Conservation (phyloP, 2,888 invertebrate genomes). For the Pseudeuparius sepicola region DNA sequence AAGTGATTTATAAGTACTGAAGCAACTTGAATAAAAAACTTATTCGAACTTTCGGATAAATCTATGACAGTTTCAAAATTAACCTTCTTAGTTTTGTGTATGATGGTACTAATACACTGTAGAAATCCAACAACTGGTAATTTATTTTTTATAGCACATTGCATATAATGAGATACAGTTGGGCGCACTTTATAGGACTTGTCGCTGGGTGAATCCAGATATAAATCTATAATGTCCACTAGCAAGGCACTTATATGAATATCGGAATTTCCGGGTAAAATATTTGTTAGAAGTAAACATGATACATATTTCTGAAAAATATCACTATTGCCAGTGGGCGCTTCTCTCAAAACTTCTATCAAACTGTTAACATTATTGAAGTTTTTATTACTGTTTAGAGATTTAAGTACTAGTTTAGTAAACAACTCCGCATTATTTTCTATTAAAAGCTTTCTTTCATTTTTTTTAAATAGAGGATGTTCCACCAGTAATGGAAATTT, state of each 20-base stretch:
- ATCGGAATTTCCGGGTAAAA: slow-evolving; percentile 37
- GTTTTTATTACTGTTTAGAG: slow-evolving; percentile 20
- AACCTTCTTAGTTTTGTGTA: too few species aligned
- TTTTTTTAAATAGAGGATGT: slow-evolving; percentile 27
- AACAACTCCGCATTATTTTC: slow-evolving; percentile 19
- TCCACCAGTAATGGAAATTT: slow-evolving; percentile 39
- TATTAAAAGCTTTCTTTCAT: slow-evolving; percentile 14
- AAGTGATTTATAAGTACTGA: slow-evolving; percentile 24
- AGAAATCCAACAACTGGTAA: too few species aligned
- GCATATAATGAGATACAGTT: too few species aligned
- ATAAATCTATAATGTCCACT: too few species aligned
- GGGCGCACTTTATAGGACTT: too few species aligned
- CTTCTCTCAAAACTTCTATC: slow-evolving; percentile 22
- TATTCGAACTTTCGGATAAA: slow-evolving; percentile 39
- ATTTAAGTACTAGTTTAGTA: slow-evolving; percentile 21
- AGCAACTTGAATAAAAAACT: neutral
- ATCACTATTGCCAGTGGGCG: slow-evolving; percentile 20
- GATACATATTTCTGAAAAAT: slow-evolving; percentile 31
- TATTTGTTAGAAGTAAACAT: slow-evolving; percentile 40
- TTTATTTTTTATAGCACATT: too few species aligned
- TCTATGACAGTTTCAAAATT: slow-evolving; percentile 36
- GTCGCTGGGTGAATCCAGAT: too few species aligned
- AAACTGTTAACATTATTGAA: slow-evolving; percentile 19
- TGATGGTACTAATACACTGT: too few species aligned
- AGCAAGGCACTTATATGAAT: too few species aligned